Conservation (phyloP, 2,113 vertebrate species). For the Pelvicachromis taeniatus region DNA sequence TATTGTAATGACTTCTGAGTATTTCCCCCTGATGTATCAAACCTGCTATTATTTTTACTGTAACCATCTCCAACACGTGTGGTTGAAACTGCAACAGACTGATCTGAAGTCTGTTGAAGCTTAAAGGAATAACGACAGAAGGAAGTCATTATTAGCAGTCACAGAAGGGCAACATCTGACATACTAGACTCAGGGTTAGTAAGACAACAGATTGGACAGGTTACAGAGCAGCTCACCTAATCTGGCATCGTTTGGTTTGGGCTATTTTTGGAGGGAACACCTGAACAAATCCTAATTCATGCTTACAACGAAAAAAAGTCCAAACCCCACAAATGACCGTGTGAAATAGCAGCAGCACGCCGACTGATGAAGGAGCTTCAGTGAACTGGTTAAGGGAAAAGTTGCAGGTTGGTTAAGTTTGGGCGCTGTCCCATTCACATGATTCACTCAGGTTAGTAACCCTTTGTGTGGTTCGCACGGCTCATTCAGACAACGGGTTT, state of each 20-base stretch:
- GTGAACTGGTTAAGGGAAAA: not conserved
- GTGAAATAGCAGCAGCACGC: not conserved
- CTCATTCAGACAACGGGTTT: not conserved
- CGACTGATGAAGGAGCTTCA: not conserved
- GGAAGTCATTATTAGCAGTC: not conserved
- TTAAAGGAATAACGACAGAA: not conserved
- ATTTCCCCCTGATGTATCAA: not conserved
- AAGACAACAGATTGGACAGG: not conserved
- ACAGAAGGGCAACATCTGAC: fast-evolving
- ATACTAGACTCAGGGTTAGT: not conserved
- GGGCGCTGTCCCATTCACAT: not conserved
- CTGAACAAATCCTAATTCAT: not conserved
- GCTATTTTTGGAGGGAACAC: not conserved
- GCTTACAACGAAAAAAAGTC: not conserved
- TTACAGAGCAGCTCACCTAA: not conserved
- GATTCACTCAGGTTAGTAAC: not conserved
- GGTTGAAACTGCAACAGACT: not conserved
- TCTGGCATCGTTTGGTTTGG: not conserved
- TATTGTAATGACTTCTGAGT: not conserved
- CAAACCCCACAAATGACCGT: not conserved
- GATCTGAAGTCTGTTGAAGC: not conserved
- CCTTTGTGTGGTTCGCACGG: not conserved
- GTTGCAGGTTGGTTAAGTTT: not conserved
- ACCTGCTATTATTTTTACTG: not conserved
- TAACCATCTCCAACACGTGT: not conserved